Conservation (phyloP, 53 echinoderm and acorn worm species). For the Luidia sarsii region DNA sequence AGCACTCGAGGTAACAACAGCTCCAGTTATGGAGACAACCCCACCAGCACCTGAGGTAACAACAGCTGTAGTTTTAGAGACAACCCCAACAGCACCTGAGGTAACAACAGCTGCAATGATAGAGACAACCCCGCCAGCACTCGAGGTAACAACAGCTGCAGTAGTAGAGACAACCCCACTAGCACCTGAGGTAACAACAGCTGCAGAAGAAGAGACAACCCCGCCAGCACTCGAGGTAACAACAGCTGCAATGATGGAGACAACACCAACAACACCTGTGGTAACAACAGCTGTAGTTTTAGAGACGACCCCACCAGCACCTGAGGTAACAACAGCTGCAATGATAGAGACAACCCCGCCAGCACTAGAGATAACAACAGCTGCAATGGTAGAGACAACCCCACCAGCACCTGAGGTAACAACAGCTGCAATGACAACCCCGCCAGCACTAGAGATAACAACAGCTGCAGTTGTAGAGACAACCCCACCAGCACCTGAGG, state of each 20-base stretch:
- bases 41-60: neutral
- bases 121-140: neutral
- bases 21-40: neutral
- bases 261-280: too few relatives aligned
- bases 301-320: too few relatives aligned
- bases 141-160: neutral
- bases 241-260: neutral
- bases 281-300: too few relatives aligned
- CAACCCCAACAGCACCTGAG: constrained; percentile 15
- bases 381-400: too few relatives aligned
- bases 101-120: neutral
- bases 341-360: too few relatives aligned
- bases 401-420: too few relatives aligned
- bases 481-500: neutral
- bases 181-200: neutral
- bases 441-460: neutral
- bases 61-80: too few relatives aligned
- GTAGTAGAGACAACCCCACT: neutral
- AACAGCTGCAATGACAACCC: neutral
- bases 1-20: neutral
- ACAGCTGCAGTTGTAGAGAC: neutral
- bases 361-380: too few relatives aligned
- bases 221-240: neutral
- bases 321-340: too few relatives aligned
- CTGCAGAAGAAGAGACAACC: neutral